phyloP scores from a whole-genome alignment of 2,113 vertebrate genomes.

The Odocoileus hemionus region DNA sequence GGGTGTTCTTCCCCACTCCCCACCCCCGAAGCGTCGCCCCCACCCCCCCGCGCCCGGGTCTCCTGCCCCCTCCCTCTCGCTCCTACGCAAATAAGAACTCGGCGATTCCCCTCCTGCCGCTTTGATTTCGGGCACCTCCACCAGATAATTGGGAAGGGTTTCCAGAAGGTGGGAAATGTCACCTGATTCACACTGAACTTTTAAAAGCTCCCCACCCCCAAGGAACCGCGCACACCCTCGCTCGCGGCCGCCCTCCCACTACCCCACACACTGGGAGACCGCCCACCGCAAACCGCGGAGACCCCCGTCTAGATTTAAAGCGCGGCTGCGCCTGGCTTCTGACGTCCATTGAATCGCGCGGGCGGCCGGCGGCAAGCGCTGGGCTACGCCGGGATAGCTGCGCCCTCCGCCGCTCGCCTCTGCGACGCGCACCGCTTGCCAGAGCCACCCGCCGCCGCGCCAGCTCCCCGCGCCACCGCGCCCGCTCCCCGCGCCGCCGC shows the following conservation, averaged over 20 bases:
- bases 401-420: constrained; percentile 66
- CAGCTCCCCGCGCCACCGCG: constrained; percentile 46
- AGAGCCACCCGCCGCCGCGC: constrained; percentile 53
- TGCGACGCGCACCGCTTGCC: constrained; percentile 77
- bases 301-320: constrained; percentile 99
- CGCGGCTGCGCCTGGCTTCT: constrained; percentile 96
- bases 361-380: constrained; percentile 82
- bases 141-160: constrained; percentile 77
- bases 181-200: constrained; percentile 96
- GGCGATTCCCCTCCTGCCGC: constrained; percentile 45
- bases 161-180: constrained; percentile 90
- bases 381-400: constrained; percentile 81
- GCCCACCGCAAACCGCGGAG: constrained; percentile 98
- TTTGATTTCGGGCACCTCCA: constrained; percentile 72
- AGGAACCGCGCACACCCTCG: constrained; percentile 64
- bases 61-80: constrained; percentile 46
- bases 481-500: constrained; percentile 49
- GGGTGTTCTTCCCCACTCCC: constrained; percentile 67
- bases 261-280: constrained; percentile 91
- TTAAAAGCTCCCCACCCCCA: constrained; percentile 92
- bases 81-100: constrained; percentile 62
- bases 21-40: constrained; percentile 41
- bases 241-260: constrained; percentile 68
- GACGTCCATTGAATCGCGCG: constrained; percentile 99
- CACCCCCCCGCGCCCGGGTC: neutral